A percentile compares a stretch with the other conserved stretches of the same genome.
phyloP scores from a whole-genome alignment of 1,140 invertebrate genomes.

The Bombus difficillimus region DNA sequence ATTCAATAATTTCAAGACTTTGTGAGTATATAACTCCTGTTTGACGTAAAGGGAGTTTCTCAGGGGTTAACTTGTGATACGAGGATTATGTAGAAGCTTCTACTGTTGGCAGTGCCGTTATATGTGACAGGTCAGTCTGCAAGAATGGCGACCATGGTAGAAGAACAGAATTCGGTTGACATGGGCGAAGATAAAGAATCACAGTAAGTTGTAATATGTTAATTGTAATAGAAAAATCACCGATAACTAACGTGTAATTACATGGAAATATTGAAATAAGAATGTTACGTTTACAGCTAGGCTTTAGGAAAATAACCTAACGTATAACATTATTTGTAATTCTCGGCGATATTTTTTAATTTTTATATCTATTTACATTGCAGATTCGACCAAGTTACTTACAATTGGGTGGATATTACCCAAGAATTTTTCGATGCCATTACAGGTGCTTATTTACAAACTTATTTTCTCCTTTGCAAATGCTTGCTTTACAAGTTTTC shows the following conservation, averaged over 20 bases:
- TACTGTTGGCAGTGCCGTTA: constrained; percentile 29
- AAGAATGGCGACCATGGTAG: constrained; percentile 76
- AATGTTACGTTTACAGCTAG: neutral
- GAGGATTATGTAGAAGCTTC: neutral
- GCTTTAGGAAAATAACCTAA: constrained; percentile 49
- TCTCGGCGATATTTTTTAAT: constrained; percentile 56
- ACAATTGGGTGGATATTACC: constrained; percentile 91
- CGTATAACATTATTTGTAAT: constrained; percentile 24
- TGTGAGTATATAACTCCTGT: too few relatives aligned
- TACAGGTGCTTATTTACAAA: constrained; percentile 84
- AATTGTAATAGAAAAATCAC: constrained; percentile 6
- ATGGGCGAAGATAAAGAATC: constrained; percentile 78
- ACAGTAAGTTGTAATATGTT: constrained; percentile 71
- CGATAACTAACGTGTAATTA: neutral
- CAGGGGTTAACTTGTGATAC: neutral
- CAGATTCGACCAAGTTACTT: constrained; percentile 81
- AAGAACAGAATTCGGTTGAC: constrained; percentile 76
- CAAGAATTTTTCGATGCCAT: constrained; percentile 89
- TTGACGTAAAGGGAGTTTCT: too few relatives aligned
- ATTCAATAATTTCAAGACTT: neutral
- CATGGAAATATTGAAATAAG: neutral
- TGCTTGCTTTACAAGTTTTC: neutral
- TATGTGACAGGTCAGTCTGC: constrained; percentile 54
- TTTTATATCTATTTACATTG: constrained; percentile 57
- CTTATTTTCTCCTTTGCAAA: constrained; percentile 11